Evolutionary conservation across 2,113 vertebrate genomes (phyloP).

Genomic region (Etheostoma cragini): DNA sequence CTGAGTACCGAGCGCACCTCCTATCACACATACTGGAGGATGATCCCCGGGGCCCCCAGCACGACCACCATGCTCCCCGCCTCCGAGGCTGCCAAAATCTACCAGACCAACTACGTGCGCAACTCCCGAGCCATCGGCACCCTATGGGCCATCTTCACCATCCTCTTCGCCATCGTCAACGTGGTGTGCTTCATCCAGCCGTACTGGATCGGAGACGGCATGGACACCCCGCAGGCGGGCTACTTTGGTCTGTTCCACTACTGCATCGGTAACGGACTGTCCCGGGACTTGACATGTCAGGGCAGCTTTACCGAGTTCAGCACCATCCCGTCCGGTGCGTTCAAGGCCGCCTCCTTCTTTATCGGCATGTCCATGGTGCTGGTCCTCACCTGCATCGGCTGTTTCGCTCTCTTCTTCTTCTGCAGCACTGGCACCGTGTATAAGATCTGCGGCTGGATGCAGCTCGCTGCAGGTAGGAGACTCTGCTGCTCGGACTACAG

Average conservation of each 20-base stretch:
- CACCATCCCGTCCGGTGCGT: conserved; percentile 95
- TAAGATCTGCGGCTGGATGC: conserved; percentile 99
- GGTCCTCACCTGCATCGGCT: conserved; percentile 95
- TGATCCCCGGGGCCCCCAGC: conserved; percentile 84
- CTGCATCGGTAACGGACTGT: conserved; percentile 96
- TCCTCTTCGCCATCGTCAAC: conserved; percentile 98
- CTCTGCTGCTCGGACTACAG: conserved; percentile 1
- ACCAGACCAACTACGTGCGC: conserved; percentile 98
- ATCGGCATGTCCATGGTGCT: conserved; percentile 97
- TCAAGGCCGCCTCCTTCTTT: conserved; percentile 98
- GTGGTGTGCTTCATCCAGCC: conserved; percentile 99
- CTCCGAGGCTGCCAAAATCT: conserved; percentile 97
- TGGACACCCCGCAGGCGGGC: conserved; percentile 95
- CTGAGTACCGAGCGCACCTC: conserved; percentile 30
- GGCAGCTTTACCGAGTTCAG: conserved; percentile 98
- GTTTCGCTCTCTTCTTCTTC: conserved; percentile 99
- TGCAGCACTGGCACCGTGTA: conserved; percentile 99
- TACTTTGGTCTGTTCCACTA: conserved; percentile 99
- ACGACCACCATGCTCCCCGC: conserved; percentile 91
- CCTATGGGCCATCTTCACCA: conserved; percentile 99
- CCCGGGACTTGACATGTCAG: conserved; percentile 93
- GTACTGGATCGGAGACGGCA: conserved; percentile 98
- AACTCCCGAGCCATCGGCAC: conserved; percentile 99
- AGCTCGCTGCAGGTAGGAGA: conserved; percentile 95
- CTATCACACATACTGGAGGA: conserved; percentile 48